Base-by-base conservation (phyloP, 1,140 invertebrate species). In the Trichonephila inaurata region DNA sequence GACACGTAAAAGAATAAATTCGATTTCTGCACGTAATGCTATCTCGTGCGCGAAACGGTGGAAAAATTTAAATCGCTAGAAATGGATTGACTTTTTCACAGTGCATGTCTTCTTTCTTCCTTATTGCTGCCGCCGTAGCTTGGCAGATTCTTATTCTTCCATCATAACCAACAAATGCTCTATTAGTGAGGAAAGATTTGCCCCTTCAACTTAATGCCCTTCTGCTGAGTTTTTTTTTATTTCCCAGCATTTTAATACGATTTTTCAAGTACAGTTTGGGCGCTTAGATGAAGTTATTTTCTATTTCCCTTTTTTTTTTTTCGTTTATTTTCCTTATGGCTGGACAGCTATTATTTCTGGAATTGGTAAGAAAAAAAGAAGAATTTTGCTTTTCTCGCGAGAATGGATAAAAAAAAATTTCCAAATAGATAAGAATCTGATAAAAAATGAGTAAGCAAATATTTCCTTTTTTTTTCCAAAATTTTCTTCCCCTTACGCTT, bases 41-140 rank as follows among this genome's bases (percentile, higher is more conserved):
- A 24, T 51, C 44, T 85, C 44, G 58, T 33, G 82, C 51, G 58
- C 51, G 44, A 61, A 33, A 61, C 3, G 14, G n/a, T 6, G 83
- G 40, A 85, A 60, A 60, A 85, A 85, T 85, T 61, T 61, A 85
- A 85, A 85, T 85, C 83, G 51, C 58, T 85, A 21, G 58, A 33
- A 85, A 85, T 6, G 33, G 58, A 85, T 85, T 85, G 83, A 85
- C 58, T 85, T 85, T 85, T 85, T 58, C 58, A 14, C 33, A 8
- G 21, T 51, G 10, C 10, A 5, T 51, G 7, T 85, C 58, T 85
- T n/a, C n/a, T n/a, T n/a, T n/a, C n/a, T n/a, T 58, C 7, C 44
- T 51, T 44, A 51, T 21, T 83, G 8, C 16, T 21, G 19, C 83
- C 24, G 10, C 58, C 58, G 10, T 60, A 6, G 58, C 14, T 28